Conservation (phyloP, 2,888 invertebrate species). For the Melipona beecheii region DNA sequence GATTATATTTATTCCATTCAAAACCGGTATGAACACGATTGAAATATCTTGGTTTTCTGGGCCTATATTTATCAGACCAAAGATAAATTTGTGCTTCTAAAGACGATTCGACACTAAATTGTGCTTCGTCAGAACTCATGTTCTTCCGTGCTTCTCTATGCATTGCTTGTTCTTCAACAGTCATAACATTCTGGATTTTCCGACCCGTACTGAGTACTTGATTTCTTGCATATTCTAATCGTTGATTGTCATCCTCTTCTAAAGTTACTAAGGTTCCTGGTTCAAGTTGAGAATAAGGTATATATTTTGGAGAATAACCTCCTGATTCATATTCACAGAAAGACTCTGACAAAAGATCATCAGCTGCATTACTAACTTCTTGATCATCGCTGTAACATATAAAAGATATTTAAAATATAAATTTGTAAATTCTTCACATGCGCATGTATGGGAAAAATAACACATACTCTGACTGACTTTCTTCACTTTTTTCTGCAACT, state of each 20-base stretch:
- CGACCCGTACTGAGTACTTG: conserved; percentile 87
- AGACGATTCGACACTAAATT: conserved; percentile 95
- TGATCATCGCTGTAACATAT: conserved; percentile 76
- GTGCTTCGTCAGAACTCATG: conserved; percentile 94
- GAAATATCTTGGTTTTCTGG: conserved; percentile 98
- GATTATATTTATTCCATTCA: conserved; percentile 99
- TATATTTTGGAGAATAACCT: conserved; percentile 92
- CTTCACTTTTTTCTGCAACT: conserved; percentile 78
- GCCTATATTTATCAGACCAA: conserved; percentile 99
- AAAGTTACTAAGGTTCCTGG: conserved; percentile 91
- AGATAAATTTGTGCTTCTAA: conserved; percentile 94
- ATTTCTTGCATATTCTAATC: conserved; percentile 90
- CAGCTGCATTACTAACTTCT: conserved; percentile 81
- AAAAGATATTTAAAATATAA: background rate
- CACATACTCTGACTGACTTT: conserved; percentile 79
- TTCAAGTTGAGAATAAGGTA: conserved; percentile 88
- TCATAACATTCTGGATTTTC: conserved; percentile 86
- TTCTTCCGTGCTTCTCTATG: conserved; percentile 93
- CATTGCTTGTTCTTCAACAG: conserved; percentile 87
- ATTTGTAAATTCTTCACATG: background rate
- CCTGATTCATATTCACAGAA: conserved; percentile 91
- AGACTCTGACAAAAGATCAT: conserved; percentile 85
- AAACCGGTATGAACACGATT: conserved; percentile 98
- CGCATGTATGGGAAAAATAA: background rate
- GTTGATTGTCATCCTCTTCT: conserved; percentile 90